Conservation (phyloP, 1,140 invertebrate genomes). For the Aphelinus certus region DNA sequence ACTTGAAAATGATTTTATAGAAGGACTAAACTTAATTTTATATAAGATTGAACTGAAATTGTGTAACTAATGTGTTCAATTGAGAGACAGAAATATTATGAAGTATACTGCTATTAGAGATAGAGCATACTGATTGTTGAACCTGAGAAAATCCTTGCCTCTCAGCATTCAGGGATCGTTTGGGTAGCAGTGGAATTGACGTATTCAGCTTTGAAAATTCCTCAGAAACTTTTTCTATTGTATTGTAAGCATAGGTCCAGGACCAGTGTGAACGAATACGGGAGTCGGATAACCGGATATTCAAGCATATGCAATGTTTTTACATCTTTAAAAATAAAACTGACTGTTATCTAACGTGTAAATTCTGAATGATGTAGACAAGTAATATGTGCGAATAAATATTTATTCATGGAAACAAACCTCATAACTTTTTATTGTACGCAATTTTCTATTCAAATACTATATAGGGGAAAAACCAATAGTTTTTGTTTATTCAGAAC, state of each 20-base stretch:
- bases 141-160: conserved; percentile 10
- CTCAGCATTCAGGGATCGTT: conserved; percentile 1
- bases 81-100: neutral
- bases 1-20: conserved; percentile 22
- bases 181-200: conserved; percentile 28
- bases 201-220: conserved; percentile 37
- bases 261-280: conserved; percentile 37
- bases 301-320: conserved; percentile 52
- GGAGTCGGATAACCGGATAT: conserved; percentile 49
- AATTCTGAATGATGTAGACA: conserved; percentile 55
- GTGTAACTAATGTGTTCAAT: conserved; percentile 36
- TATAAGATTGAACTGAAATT: conserved; percentile 19
- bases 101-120: conserved; percentile 7
- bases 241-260: conserved; percentile 34
- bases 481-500: neutral
- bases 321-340: conserved; percentile 47
- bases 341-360: conserved; percentile 53
- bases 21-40: conserved; percentile 13
- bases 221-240: conserved; percentile 27
- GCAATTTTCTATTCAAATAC: too few relatives aligned
- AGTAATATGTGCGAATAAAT: conserved; percentile 58
- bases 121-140: conserved; percentile 14
- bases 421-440: too few relatives aligned
- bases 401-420: conserved; percentile 55
- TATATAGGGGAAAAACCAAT: too few relatives aligned